Base-by-base conservation (phyloP, 2,888 invertebrate species). In the Caenorhabditis zanzibari region DNA sequence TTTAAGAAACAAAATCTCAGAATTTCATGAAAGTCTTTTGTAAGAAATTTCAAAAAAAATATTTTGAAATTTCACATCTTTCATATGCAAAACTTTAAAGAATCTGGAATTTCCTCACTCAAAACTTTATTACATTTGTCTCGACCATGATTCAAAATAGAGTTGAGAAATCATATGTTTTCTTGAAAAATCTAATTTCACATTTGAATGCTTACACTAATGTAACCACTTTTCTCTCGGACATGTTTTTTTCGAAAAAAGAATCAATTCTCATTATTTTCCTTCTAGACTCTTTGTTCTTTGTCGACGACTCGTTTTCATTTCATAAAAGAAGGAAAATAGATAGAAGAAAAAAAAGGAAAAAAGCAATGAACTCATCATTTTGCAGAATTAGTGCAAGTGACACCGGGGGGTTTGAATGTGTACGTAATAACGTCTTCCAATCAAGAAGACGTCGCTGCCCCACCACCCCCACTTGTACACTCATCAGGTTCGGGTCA, bases 351-450 rank as follows among this genome's bases (percentile, higher is more conserved):
- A 54, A 38, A 24, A 54, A 38, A 26, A 7, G 28, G 10, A 47
- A 44, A 61, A 61, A 38, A 52, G n/a, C 44, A 47, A 22, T 35
- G 24, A 12, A 66, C 49, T 52, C 52, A 35, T 22, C 19, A 35
- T 49, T 35, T 68, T 68, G 68, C 54, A 68, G 61, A 75, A 64
- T 66, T 47, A 54, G 56, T 75, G 74, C 58, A 75, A 75, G 32
- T 75, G 64, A 75, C 74, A 75, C 28, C 24, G 56, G 32, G 54
- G 41, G n/a, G n/a, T n/a, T n/a, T n/a, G n/a, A n/a, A n/a, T n/a
- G n/a, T n/a, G 26, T 64, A 56, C 61, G 63, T 73, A 61, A 66
- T 66, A 41, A 56, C 41, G 32, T 19, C 35, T 49, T 59, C 59
- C 26, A 72, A 54, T 24, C 10, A 38, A 22, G 38, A 32, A 9